A percentile compares a stretch with the other conserved stretches of the same genome.
phyloP scores from a whole-genome alignment of 2,888 invertebrate species.

The Malacosoma neustria region DNA sequence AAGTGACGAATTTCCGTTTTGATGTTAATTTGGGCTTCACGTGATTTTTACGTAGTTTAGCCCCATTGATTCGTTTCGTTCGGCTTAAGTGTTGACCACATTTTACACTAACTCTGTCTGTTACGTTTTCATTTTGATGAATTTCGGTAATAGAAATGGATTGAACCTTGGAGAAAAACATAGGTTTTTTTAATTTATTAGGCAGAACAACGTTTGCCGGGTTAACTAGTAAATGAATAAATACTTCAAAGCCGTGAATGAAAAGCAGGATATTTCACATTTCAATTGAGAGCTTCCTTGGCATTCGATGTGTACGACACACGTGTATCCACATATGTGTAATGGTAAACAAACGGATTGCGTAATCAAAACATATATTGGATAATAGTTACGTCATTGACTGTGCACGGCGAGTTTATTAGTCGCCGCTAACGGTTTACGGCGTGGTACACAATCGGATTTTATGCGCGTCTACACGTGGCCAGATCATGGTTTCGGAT shows the following conservation, averaged over 20 bases:
- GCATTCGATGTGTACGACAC: not conserved
- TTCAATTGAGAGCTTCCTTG: not conserved
- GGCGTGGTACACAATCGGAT: not conserved
- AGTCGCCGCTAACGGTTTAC: not conserved
- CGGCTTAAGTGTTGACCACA: too few species aligned
- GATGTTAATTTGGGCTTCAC: too few species aligned
- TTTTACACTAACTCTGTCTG: too few species aligned
- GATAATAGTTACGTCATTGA: constrained; percentile 3
- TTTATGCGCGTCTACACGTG: not conserved
- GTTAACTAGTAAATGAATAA: not conserved
- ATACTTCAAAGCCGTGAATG: not conserved
- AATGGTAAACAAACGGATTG: constrained; percentile 2
- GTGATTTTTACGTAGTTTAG: too few species aligned
- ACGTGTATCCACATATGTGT: not conserved
- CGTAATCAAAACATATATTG: constrained; percentile 7
- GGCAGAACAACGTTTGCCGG: too few species aligned
- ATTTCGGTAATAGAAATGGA: too few species aligned
- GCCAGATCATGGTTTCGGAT: not conserved
- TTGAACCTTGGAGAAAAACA: too few species aligned
- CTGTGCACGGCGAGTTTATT: constrained; percentile 4
- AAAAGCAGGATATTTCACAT: not conserved
- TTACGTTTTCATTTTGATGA: too few species aligned
- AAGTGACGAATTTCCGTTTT: too few species aligned
- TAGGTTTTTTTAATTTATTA: too few species aligned
- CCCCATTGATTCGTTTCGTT: too few species aligned